Conservation (phyloP, 2,797 vertebrate genomes). For the Characodon lateralis region DNA sequence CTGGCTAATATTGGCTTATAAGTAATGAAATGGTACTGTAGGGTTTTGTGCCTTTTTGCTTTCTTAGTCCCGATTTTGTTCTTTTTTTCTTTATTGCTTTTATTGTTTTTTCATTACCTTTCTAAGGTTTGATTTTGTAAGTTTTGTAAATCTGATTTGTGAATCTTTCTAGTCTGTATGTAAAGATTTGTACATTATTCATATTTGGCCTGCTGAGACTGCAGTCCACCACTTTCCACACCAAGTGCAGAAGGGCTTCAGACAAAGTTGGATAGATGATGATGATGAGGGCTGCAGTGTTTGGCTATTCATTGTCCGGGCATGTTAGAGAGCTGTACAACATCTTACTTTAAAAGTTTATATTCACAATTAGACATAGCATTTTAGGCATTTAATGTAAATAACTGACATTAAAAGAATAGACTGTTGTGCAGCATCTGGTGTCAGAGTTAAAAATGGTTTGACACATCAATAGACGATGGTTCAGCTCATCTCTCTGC, state of each 20-base stretch:
- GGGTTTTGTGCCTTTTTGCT: neutral
- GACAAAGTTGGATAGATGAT: too few relatives aligned
- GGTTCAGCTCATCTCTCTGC: slow-evolving; percentile 10
- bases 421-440: neutral
- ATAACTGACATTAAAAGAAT: neutral
- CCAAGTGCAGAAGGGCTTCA: too few relatives aligned
- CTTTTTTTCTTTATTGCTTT: neutral
- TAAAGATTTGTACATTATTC: too few relatives aligned
- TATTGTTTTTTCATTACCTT: neutral
- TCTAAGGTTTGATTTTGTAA: neutral
- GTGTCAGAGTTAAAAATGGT: neutral
- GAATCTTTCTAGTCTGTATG: too few relatives aligned
- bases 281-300: too few relatives aligned
- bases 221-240: too few relatives aligned
- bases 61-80: neutral
- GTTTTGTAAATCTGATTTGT: too few relatives aligned
- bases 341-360: too few relatives aligned
- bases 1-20: neutral
- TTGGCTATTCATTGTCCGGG: too few relatives aligned
- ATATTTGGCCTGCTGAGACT: too few relatives aligned
- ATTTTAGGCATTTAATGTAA: neutral
- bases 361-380: neutral
- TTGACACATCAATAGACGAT: neutral
- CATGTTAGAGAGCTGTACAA: too few relatives aligned
- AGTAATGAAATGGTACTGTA: neutral